Base-by-base conservation (phyloP, 2,113 vertebrate species). In the Dicerorhinus sumatrensis region DNA sequence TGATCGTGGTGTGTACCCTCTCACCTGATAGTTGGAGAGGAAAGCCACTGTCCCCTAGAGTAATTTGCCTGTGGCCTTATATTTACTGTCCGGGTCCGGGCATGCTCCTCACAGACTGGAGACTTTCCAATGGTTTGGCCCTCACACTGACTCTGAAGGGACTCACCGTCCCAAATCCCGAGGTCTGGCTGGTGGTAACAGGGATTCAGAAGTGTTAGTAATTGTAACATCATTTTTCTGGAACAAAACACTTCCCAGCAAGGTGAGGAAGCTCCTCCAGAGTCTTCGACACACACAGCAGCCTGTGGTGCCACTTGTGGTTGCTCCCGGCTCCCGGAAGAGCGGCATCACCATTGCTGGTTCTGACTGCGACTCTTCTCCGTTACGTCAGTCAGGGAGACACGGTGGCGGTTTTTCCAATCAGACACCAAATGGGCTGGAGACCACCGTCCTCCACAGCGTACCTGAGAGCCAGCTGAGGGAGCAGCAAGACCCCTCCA, bases 221-320 rank as follows among this genome's bases (percentile, higher is more conserved):
- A 77, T 54, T 69, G 3, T 31, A 42, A 76, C 31, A 79, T 29
- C 36, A 90, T 92, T 95, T 95, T 96, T 88, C 89, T 95, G 63
- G 63, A 91, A 76, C 25, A 84, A 58, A 91, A 36, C 17, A 62
- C 75, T 92, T 94, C 18, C 84, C 39, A 65, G 76, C 84, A 65
- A 54, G 75, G 67, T 31, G 46, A 94, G 58, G 42, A 75, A 48
- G 51, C 21, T 94, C 95, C 95, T 91, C 67, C 62, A 70, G 73
- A 85, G 62, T 85, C 51, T 77, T 46, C 76, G 63, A 36, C 58
- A 89, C 2, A 58, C 27, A 16, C 69, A 60, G 33, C 16, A 56
- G 29, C 73, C 58, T 73, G 2, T 17, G 63, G 29, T 6, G 13
- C 90, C 94, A 92, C 58, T 73, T 82, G 3, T 9, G 69, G 29